Evolutionary conservation across 2,888 invertebrate species (phyloP), one percentile per base, ranked within the genome.

Genomic region (Caenorhabditis angaria): DNA sequence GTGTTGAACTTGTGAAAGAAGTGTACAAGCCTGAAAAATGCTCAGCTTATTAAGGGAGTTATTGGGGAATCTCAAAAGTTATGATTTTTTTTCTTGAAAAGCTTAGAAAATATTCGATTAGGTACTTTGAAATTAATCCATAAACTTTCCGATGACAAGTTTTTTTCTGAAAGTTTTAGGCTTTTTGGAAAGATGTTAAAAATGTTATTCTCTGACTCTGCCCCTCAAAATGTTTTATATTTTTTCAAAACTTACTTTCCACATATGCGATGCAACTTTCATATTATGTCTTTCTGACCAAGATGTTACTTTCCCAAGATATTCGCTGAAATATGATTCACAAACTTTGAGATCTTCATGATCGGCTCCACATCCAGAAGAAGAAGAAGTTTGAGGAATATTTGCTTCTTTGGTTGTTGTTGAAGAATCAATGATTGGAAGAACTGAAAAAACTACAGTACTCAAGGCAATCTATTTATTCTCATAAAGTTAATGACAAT

Each of bases 281-380:
- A 74, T 73, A 24, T 78, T 72, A 56, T 82, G 80, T 53, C 65
- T 67, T 24, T 65, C 61, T 10, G 78, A 75, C 82, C 82, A 82
- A 27, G 78, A 77, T 10, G 63, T 57, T 0, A 80, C 82, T 67
- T 82, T 82, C 25, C 65, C 70, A 27, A 82, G 58, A 57, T 82
- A 82, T 27, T 82, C 82, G n/a, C 56, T 62, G 53, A 82, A 82
- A 62, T 82, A 82, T 2, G 75, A 69, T 14, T 78, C 69, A 62
- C 82, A 82, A 51, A 82, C 71, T 28, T 73, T 68, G 64, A 82
- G 68, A 61, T 82, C 82, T 32, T 75, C 70, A 48, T 79, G 78
- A 24, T 70, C 71, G 1, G 64, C 57, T 22, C 73, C 65, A 60
- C 78, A 78, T n/a, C 66, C 72, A 47, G 54, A 54, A 5, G 48